A percentile compares a stretch with the other conserved stretches of the same genome.
phyloP scores from a whole-genome alignment of 2,113 vertebrate species.

The Apistogramma diplotaenia region DNA sequence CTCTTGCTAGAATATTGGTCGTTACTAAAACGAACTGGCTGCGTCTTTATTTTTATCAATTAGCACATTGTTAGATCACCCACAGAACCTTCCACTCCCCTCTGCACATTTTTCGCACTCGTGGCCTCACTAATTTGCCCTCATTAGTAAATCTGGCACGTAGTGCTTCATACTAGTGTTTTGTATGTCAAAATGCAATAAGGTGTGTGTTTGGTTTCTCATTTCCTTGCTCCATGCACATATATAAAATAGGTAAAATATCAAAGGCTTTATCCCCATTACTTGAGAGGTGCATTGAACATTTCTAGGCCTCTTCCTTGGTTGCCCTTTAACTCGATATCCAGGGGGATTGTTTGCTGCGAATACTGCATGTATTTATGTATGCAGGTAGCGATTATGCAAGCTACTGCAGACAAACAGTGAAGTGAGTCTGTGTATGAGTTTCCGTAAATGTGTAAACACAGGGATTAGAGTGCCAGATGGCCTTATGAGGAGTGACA shows the following conservation, averaged over 20 bases:
- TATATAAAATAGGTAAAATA: conserved; percentile 15
- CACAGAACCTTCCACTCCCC: no score
- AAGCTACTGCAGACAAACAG: conserved; percentile 32
- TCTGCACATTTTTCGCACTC: not conserved
- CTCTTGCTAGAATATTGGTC: not conserved
- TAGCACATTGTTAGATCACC: no score
- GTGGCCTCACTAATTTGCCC: not conserved
- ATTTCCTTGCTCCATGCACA: not conserved
- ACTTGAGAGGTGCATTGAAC: conserved; percentile 29
- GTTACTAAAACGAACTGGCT: not conserved
- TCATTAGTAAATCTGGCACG: no score
- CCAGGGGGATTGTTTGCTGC: conserved; percentile 36
- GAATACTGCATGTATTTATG: conserved; percentile 31
- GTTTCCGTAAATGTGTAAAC: not conserved
- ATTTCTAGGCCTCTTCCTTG: conserved; percentile 21
- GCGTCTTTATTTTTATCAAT: not conserved
- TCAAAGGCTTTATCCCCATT: conserved; percentile 5
- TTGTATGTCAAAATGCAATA: not conserved
- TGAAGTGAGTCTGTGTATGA: not conserved
- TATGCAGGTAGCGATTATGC: conserved; percentile 46
- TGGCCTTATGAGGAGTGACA: not conserved
- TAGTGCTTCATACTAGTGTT: not conserved
- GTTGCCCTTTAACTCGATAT: conserved; percentile 9
- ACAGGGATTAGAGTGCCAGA: not conserved
- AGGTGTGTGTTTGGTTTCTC: not conserved